Evolutionary conservation across 2,797 vertebrate species (phyloP), one percentile per base, ranked within the genome.

Genomic region (Hippoglossus hippoglossus): DNA sequence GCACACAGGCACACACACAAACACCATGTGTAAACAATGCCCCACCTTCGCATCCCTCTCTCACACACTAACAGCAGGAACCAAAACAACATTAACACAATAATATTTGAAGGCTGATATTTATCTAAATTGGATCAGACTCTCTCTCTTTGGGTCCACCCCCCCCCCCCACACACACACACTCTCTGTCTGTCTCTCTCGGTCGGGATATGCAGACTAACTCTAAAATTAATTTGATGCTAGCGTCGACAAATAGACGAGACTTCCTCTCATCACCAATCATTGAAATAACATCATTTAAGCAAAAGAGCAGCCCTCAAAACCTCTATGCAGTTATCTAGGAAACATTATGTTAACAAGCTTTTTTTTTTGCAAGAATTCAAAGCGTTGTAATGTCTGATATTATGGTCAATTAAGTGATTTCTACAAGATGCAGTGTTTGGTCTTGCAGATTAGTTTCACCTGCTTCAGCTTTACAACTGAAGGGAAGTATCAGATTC

Each of bases 71-170:
- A 60, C 39, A 71, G 24, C 16, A 8, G 24, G 1, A 67, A 51
- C 4, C 15, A 3, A 68, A 61, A 73, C 13, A 55, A 65, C 51
- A 64, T 26, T n/a, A 53, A 46, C 51, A 49, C 15, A 53, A 78
- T 19, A 31, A 67, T 65, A 46, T 52, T 22, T 55, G 53, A 74
- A 64, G 70, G 36, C 31, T 71, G 51, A 52, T 73, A 56, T 79
- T 57, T 65, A 78, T 83, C 64, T 79, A 61, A 80, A 77, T 69
- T 71, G 44, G 19, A 73, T 77, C 41, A 3, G 22, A 55, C 28
- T 26, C 11, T 55, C 22, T 22, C n/a, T 36, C 13, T 72, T 28
- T 63, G 44, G 25, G 41, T 70, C n/a, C 58, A 18, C 26, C 26
- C 26, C 25, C 25, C 2, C 25, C 25, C 25, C 25, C 25, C 25